Percentiles rank a stretch among this genome's conserved stretches.
Evolutionary conservation across 2,888 invertebrate species (phyloP).

Genomic region (Tetheella fluctuosa): DNA sequence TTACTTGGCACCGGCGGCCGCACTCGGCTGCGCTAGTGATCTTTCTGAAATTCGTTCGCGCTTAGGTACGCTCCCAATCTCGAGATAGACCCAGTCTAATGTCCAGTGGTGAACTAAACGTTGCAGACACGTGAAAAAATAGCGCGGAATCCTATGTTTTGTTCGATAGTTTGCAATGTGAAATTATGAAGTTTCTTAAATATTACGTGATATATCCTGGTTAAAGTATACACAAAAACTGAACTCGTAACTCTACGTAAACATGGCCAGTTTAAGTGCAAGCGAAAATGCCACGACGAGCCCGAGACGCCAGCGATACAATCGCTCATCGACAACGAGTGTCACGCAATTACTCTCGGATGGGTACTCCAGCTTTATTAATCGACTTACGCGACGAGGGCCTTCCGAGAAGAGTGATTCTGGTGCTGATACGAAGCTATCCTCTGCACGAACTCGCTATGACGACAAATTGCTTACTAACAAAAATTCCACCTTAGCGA

Average conservation of each 20-base stretch:
- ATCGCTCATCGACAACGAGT: slow-evolving; percentile 90
- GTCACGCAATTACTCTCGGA: slow-evolving; percentile 94
- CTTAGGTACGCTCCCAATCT: slow-evolving; percentile 76
- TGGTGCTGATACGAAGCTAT: slow-evolving; percentile 62
- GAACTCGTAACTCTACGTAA: slow-evolving; percentile 26
- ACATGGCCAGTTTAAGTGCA: slow-evolving; percentile 70
- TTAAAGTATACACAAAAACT: slow-evolving; percentile 53
- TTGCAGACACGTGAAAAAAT: slow-evolving; percentile 43
- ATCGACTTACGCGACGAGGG: slow-evolving; percentile 90
- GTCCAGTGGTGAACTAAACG: slow-evolving; percentile 59
- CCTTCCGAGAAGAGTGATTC: slow-evolving; percentile 88
- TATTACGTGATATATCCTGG: slow-evolving; percentile 70
- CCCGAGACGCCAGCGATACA: slow-evolving; percentile 88
- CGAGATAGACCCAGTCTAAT: slow-evolving; percentile 71
- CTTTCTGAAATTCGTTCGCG: slow-evolving; percentile 79
- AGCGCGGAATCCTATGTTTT: slow-evolving; percentile 31
- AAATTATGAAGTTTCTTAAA: slow-evolving; percentile 66
- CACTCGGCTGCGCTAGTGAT: slow-evolving; percentile 80
- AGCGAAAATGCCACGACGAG: slow-evolving; percentile 71
- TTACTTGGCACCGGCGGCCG: slow-evolving; percentile 86
- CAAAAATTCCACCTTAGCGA: slow-evolving; percentile 67
- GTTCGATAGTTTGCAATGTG: slow-evolving; percentile 41
- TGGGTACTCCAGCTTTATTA: slow-evolving; percentile 93
- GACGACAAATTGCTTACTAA: slow-evolving; percentile 70
- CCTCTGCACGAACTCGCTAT: slow-evolving; percentile 63